Percentiles rank a stretch among this genome's conserved stretches.
Conservation (phyloP, 2,888 invertebrate species). For the Caenorhabditis drosophilae region DNA sequence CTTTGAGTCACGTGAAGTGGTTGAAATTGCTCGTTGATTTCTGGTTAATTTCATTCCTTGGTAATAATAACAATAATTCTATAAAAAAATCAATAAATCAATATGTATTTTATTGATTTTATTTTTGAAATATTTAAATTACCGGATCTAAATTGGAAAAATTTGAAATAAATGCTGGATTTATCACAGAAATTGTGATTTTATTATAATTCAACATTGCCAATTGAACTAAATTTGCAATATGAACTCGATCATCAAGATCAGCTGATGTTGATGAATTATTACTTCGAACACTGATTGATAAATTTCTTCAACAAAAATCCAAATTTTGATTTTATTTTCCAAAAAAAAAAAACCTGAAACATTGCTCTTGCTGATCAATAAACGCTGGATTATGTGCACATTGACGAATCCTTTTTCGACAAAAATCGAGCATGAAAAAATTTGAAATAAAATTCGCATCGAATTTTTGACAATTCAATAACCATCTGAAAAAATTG, state of each 20-base stretch:
- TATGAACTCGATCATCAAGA: conserved; percentile 33
- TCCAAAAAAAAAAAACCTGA: conserved; percentile 10
- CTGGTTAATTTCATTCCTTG: conserved; percentile 15
- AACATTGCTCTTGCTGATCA: conserved; percentile 34
- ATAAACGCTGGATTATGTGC: conserved; percentile 61
- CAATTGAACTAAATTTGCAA: conserved; percentile 26
- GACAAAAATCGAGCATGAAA: conserved; percentile 46
- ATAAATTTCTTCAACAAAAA: conserved; percentile 5
- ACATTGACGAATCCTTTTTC: conserved; percentile 45
- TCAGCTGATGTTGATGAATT: conserved; percentile 24
- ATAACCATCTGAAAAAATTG: conserved; percentile 43
- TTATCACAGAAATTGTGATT: conserved; percentile 29
- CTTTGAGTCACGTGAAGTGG: conserved; percentile 42
- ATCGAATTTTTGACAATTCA: conserved; percentile 43
- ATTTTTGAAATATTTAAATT: background rate
- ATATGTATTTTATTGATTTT: no score
- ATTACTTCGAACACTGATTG: conserved; percentile 20
- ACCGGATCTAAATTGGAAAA: conserved; percentile 13
- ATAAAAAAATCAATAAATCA: no score
- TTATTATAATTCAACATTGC: conserved; percentile 26
- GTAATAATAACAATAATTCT: conserved; percentile 23
- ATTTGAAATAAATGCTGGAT: conserved; percentile 26
- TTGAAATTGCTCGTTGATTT: conserved; percentile 16
- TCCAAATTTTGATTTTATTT: conserved; percentile 2
- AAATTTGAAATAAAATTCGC: conserved; percentile 47